phyloP scores from a whole-genome alignment of 2,113 vertebrate genomes.

The Ameiurus melas region DNA sequence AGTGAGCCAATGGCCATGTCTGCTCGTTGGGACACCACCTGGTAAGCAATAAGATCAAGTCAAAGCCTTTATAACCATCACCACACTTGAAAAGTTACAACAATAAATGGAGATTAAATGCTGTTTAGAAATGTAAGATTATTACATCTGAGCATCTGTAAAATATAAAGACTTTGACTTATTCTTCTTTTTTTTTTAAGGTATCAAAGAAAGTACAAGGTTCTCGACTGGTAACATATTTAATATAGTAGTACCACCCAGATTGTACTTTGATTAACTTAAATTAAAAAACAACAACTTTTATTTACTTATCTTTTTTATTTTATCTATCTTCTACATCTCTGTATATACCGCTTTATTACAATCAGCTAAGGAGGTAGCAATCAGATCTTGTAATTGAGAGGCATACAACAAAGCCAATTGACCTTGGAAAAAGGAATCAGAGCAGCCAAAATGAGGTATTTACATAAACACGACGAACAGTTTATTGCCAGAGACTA shows the following conservation, averaged over 20 bases:
- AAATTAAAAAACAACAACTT: no score
- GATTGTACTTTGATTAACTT: no score
- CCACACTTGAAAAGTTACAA: background rate
- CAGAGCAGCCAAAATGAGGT: background rate
- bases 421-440: background rate
- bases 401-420: background rate
- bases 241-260: background rate
- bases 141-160: background rate
- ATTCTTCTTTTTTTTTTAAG: background rate
- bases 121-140: background rate
- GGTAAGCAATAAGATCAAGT: constrained; percentile 27
- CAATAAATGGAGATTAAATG: background rate
- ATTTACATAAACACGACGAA: background rate
- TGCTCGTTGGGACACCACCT: constrained; percentile 85
- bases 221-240: background rate
- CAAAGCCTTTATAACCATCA: background rate
- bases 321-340: no score
- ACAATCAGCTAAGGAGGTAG: no score
- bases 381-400: background rate
- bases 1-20: constrained; percentile 92
- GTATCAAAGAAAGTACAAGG: background rate
- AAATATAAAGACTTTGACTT: background rate
- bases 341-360: no score
- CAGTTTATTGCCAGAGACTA: background rate
- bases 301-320: no score